Percentiles rank a stretch among this genome's conserved stretches.
These are phyloP conservation scores for Zaprionus kolodkinae DNA, from an alignment of 1,140 invertebrate genomes.

Conservation along the genomic window DNA sequence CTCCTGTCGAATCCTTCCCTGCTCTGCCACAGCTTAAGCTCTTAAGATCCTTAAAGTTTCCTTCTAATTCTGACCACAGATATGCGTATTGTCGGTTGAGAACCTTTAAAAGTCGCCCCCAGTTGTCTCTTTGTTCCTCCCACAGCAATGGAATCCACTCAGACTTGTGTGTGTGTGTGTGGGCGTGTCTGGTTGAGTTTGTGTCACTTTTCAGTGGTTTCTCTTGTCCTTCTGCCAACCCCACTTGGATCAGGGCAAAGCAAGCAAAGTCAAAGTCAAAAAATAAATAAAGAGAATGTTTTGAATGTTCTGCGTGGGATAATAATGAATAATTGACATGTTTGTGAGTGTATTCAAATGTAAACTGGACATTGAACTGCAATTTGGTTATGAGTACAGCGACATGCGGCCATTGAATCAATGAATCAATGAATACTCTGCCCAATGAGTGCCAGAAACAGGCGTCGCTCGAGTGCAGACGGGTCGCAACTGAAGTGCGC, in stretches of 20 bases:
- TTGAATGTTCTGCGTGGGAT: not conserved
- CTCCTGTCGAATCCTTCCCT: not conserved
- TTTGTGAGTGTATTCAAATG: constrained; percentile 16
- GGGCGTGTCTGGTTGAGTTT: constrained; percentile 27
- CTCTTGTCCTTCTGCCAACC: not conserved
- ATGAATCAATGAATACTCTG: not conserved
- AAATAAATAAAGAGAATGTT: constrained; percentile 20
- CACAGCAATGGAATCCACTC: not conserved
- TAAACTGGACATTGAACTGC: constrained; percentile 15
- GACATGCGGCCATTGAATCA: constrained; percentile 18
- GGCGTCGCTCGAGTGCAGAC: constrained; percentile 26
- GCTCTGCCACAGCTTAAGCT: not conserved
- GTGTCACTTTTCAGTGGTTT: constrained; percentile 24
- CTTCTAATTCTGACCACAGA: not conserved
- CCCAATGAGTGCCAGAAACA: constrained; percentile 64
- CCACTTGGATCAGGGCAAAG: constrained; percentile 20
- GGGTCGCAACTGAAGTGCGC: constrained; percentile 49
- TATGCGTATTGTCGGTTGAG: not conserved
- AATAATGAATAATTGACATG: constrained; percentile 20
- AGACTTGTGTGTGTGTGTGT: not conserved
- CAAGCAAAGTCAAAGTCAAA: constrained; percentile 24
- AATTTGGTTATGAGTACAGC: constrained; percentile 37
- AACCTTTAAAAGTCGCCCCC: constrained; percentile 9
- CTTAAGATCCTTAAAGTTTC: constrained; percentile 7
- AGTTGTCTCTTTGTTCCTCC: not conserved